Base-by-base conservation (phyloP, 2,113 vertebrate species). In the Mugil cephalus region DNA sequence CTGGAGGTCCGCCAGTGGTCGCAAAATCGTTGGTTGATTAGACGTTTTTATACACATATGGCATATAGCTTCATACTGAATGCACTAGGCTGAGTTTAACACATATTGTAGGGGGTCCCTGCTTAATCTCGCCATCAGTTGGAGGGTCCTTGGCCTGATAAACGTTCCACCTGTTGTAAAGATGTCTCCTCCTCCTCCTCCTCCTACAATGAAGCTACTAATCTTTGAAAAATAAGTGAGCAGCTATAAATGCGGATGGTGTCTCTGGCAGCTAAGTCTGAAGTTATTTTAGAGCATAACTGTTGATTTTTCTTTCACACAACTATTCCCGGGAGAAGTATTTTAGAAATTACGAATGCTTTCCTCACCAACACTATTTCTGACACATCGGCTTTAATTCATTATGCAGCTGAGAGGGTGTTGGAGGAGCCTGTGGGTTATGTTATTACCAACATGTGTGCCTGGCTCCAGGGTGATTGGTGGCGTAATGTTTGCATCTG, bases 401-500 rank as follows among this genome's bases (percentile, higher is more conserved):
- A 66, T 65, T 50, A 46, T 6, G 48, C 58, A 72, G 50, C 66
- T 60, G 48, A 67, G 60, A 19, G 34, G 35, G 51, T 59, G 42
- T 51, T 50, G 21, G 0, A 66, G 72, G 38, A 40, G 35, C 52
- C 53, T 43, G 30, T 51, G 40, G 71, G 62, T 54, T 65, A n/a
- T 52, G 75, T 73, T 45, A 68, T 46, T 24, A 30, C 38, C 15
- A 38, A 65, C 51, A 43, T 39, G 35, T 68, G 76, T 36, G 71
- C 67, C 18, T 58, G 48, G 46, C 81, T 74, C 43, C 10, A 6
- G 56, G 43, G 56, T 69, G 59, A 67, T 19, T 68, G 30, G 43
- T 64, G 73, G 53, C 67, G 61, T 51, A 43, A 58, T 77, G 64
- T 80, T 83, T 80, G 61, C 77, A 74, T 80, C 53, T 76, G 72